phyloP scores from a whole-genome alignment of 2,888 invertebrate genomes.

The Cyrtodaria siliqua region DNA sequence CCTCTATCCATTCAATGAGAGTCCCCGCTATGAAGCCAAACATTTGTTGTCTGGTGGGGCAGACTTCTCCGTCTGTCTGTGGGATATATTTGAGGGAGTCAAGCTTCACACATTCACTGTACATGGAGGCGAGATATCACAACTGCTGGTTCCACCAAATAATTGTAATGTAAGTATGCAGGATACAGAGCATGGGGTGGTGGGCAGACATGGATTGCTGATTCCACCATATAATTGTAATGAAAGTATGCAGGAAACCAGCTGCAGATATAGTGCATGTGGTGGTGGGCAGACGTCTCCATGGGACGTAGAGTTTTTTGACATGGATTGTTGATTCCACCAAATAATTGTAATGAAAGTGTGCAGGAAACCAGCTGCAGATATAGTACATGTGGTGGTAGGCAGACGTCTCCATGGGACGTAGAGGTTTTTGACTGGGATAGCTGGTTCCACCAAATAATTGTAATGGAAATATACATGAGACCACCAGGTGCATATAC shows the following conservation, averaged over 20 bases:
- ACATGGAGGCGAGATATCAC: constrained; percentile 98
- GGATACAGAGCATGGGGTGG: no score
- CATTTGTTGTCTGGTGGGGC: constrained; percentile 96
- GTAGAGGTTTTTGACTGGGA: constrained; percentile 98
- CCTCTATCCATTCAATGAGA: constrained; percentile 97
- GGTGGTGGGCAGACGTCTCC: no score
- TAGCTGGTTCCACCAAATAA: constrained; percentile 97
- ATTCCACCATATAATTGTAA: no score
- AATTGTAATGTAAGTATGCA: constrained; percentile 89
- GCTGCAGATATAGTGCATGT: no score
- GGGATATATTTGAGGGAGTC: constrained; percentile 96
- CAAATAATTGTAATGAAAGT: no score
- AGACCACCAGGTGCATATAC: no score
- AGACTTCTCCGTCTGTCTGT: constrained; percentile 98
- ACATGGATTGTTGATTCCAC: no score
- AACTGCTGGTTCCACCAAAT: constrained; percentile 97
- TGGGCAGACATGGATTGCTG: no score
- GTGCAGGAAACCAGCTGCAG: no score
- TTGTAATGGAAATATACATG: constrained; percentile 88
- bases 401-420: constrained; percentile 98
- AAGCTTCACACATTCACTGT: constrained; percentile 98
- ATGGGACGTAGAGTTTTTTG: no score
- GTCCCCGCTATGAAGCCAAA: constrained; percentile 88
- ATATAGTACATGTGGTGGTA: no score
- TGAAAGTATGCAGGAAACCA: no score